These are phyloP conservation scores for Drosophila eugracilis DNA, from an alignment of 1,140 invertebrate genomes.

Conservation along the genomic window DNA sequence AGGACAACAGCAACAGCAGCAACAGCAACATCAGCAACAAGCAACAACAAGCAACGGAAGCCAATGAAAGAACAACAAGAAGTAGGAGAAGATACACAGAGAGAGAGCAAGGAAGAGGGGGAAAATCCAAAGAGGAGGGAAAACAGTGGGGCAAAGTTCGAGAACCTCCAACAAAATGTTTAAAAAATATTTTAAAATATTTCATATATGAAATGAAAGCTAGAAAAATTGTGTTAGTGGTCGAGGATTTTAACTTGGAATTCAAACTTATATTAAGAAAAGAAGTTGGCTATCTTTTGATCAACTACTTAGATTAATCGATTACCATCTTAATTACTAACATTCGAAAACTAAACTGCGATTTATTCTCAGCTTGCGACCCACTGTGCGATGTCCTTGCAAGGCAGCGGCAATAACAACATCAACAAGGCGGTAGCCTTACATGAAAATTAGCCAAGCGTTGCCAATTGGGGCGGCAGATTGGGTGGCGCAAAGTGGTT, in stretches of 20 bases:
- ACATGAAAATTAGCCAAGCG: conserved; percentile 69
- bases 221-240: too few species aligned
- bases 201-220: too few species aligned
- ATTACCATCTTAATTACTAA: not conserved
- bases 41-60: conserved; percentile 28
- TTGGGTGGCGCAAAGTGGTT: not conserved
- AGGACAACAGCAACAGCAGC: conserved; percentile 32
- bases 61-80: conserved; percentile 31
- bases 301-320: not conserved
- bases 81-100: conserved; percentile 12
- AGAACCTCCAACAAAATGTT: too few species aligned
- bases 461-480: conserved; percentile 9
- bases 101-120: not conserved
- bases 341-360: not conserved
- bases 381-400: conserved; percentile 53
- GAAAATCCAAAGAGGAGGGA: not conserved
- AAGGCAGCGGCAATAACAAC: conserved; percentile 54
- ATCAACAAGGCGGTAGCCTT: conserved; percentile 66
- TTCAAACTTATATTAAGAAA: too few species aligned
- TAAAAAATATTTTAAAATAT: too few species aligned
- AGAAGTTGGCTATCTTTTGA: too few species aligned
- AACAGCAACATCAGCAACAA: conserved; percentile 33
- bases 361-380: not conserved
- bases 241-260: too few species aligned
- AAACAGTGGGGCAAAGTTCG: conserved; percentile 4